Percentiles rank a stretch among this genome's conserved stretches.
Conservation (phyloP, 2,797 vertebrate species). For the Hippopotamyrus pictus region DNA sequence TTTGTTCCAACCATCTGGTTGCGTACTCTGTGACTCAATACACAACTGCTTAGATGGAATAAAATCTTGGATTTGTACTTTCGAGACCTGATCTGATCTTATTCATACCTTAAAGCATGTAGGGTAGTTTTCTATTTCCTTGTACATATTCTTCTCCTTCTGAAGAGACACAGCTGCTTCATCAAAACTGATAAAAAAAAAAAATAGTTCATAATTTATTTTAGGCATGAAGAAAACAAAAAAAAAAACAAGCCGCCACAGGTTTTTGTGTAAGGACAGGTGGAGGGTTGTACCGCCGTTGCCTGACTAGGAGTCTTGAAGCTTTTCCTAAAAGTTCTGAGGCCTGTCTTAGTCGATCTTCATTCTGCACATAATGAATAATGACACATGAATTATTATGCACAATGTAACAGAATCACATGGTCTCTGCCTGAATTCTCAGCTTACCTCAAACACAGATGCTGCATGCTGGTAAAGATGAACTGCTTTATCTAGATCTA, state of each 20-base stretch:
- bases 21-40: neutral
- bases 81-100: neutral
- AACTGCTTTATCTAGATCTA: constrained; percentile 75
- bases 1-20: neutral
- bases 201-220: neutral
- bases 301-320: constrained; percentile 74
- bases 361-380: constrained; percentile 58
- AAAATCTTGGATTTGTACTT: neutral
- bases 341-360: constrained; percentile 76
- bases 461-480: constrained; percentile 80
- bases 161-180: constrained; percentile 74
- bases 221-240: neutral
- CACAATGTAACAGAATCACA: neutral
- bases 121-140: constrained; percentile 81
- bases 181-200: constrained; percentile 62
- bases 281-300: constrained; percentile 59
- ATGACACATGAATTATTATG: neutral
- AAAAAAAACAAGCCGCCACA: neutral
- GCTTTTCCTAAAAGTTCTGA: constrained; percentile 76
- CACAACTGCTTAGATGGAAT: neutral
- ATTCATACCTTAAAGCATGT: constrained; percentile 75
- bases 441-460: constrained; percentile 75
- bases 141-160: constrained; percentile 83
- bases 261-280: neutral
- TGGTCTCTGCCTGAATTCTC: neutral